Percentiles rank a stretch among this genome's conserved stretches.
Conservation (phyloP, 2,888 invertebrate species). For the Reticulitermes lucifugus region DNA sequence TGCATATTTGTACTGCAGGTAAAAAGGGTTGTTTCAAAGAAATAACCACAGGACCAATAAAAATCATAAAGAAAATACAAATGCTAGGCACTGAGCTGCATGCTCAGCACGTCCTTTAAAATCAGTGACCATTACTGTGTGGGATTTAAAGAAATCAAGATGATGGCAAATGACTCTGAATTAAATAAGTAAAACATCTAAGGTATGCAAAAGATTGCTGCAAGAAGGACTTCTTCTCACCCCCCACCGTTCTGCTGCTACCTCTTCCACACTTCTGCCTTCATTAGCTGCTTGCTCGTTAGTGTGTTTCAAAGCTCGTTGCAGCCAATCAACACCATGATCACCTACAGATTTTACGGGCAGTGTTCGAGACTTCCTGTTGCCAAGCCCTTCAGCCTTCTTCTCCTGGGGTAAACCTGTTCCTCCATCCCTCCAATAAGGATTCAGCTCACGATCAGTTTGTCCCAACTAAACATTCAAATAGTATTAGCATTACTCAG, state of each 20-base stretch:
- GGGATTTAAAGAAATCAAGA: too few species aligned
- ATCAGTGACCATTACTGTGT: too few species aligned
- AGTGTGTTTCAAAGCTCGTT: conserved; percentile 67
- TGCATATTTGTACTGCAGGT: too few species aligned
- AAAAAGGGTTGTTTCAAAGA: too few species aligned
- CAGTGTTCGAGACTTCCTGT: conserved; percentile 28
- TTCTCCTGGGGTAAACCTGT: conserved; percentile 77
- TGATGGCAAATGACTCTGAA: too few species aligned
- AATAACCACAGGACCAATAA: too few species aligned
- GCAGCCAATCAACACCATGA: conserved; percentile 68
- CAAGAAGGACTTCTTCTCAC: conserved; percentile 58
- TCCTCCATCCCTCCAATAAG: conserved; percentile 93
- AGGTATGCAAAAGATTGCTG: neutral
- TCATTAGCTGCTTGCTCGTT: conserved; percentile 68
- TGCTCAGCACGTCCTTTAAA: too few species aligned
- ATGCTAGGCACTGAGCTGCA: too few species aligned
- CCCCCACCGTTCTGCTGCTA: conserved; percentile 72
- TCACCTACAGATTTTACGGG: conserved; percentile 62
- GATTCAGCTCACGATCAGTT: conserved; percentile 85
- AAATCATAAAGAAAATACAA: too few species aligned
- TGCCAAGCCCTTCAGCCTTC: conserved; percentile 56
- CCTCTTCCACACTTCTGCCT: conserved; percentile 66
- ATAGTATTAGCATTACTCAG: neutral
- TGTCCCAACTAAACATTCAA: conserved; percentile 72
- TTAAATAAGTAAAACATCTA: neutral